Evolutionary conservation across 2,797 vertebrate genomes (phyloP), one percentile per base, ranked within the genome.

Genomic region (Ceyx erithaca): DNA sequence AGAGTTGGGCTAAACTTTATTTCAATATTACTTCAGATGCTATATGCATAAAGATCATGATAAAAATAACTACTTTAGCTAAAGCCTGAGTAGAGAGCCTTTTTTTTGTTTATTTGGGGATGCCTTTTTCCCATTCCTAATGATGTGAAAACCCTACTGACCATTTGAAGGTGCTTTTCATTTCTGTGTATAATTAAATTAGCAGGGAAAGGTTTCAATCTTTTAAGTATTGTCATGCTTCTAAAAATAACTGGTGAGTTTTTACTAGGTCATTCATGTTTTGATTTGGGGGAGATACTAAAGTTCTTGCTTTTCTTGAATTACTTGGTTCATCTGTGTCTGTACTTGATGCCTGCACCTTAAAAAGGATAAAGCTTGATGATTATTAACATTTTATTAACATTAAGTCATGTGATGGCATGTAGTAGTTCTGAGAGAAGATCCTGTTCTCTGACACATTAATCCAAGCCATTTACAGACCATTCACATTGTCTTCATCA

Each of bases 371-470:
- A 71, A 85, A n/a, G 11, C 73, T 82, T 72, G 80, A 70, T 92
- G 66, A 78, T 78, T 80, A 26, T 33, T 83, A 48, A 41, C 40
- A 64, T 85, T 95, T 66, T 80, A 85, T 85, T 91, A 59, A 59
- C 85, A 69, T 76, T 92, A 19, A 76, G 62, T 85, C 89, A 66
- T 80, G 55, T 87, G 89, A 76, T 93, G 89, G 91, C 77, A 79
- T 66, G 87, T 94, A 89, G 80, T 80, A 94, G 82, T 95, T 95
- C 92, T 80, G 82, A 87, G 87, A 78, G 63, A 63, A 87, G 87
- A 57, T 76, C 40, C 41, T 77, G 45, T 85, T 95, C 78, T 68
- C 89, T 93, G 70, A 95, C 89, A 85, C 70, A 45, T 68, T 94
- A 95, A 95, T 90, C 92, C 76, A 14, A 54, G 62, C 84, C 66